phyloP scores from a whole-genome alignment of 2,888 invertebrate genomes.

The Anthophora plumipes region DNA sequence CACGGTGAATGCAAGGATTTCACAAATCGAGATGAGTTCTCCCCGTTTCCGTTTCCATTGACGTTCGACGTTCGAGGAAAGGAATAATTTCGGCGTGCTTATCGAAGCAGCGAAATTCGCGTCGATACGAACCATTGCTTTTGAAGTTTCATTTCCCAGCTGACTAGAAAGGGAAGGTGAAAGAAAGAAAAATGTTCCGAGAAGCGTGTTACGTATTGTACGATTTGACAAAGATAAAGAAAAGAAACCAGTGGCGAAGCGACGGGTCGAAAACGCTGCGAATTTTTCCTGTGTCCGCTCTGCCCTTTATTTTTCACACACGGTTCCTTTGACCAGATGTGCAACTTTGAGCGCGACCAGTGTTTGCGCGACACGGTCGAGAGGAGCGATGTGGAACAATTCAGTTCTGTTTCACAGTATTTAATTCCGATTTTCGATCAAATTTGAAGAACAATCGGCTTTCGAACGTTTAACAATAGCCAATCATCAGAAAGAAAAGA shows the following conservation, averaged over 20 bases:
- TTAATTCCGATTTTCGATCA: background rate
- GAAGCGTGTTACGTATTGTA: background rate
- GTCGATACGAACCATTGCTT: background rate
- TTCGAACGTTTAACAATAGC: background rate
- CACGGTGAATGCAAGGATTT: too few species aligned
- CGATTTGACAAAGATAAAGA: background rate
- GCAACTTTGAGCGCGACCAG: background rate
- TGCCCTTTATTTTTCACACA: conserved; percentile 1
- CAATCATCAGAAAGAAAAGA: background rate
- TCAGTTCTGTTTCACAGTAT: background rate
- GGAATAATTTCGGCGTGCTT: background rate
- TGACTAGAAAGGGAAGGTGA: background rate
- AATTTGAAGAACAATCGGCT: background rate
- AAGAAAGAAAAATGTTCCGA: background rate
- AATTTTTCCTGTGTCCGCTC: background rate
- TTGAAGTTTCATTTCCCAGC: background rate
- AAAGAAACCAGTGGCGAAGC: background rate
- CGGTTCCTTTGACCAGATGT: conserved; percentile 9
- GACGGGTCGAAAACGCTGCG: background rate
- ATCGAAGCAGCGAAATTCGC: background rate
- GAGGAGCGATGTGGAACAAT: too few species aligned
- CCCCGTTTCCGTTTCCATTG: background rate
- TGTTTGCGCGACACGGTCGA: conserved; percentile 6
- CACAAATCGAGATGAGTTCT: background rate
- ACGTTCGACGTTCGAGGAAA: background rate